Base-by-base conservation (phyloP, 2,113 vertebrate genomes). In the Leptodactylus fuscus region DNA sequence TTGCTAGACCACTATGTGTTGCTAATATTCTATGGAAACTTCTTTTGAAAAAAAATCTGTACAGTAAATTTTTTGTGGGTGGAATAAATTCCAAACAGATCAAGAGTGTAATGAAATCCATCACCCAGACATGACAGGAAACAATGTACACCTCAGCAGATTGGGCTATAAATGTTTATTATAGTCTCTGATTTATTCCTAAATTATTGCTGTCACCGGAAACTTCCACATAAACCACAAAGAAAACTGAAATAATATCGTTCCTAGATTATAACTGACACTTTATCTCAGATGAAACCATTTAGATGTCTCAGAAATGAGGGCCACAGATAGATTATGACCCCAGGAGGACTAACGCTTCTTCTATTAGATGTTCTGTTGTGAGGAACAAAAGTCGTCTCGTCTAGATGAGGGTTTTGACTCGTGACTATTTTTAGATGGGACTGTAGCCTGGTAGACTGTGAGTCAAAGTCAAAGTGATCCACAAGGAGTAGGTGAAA, bases 351-450 rank as follows among this genome's bases (percentile, higher is more conserved):
- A 74, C 7, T 38, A 3, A 16, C 1, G 41, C 29, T 48, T 27
- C 71, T 75, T 49, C 16, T 49, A 32, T 20, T 29, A 51, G 46
- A 76, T 76, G 73, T 76, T 76, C 44, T 74, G 41, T 48, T 48
- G 46, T 48, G 71, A 27, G 41, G 71, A 29, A 74, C 44, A 48
- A 27, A 74, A 74, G 71, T 46, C 71, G 4, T 16, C 12, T 5
- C 3, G 24, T 76, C 2, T 18, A 76, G 24, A 76, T 49, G 44
- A 49, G 46, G 44, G 24, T 27, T 32, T 10, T 49, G 46, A 49
- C 44, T 49, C 9, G 73, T 48, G 44, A 75, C 46, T 76, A 51
- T 76, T 76, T 76, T 49, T 76, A 76, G 73, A 46, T 49, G 44
- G 13, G 1, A 48, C 12, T 74, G 41, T 13, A n/a, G 34, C 36